Evolutionary conservation across 2,888 invertebrate genomes (phyloP), one percentile per base, ranked within the genome.

Genomic region (Salticus scenicus): DNA sequence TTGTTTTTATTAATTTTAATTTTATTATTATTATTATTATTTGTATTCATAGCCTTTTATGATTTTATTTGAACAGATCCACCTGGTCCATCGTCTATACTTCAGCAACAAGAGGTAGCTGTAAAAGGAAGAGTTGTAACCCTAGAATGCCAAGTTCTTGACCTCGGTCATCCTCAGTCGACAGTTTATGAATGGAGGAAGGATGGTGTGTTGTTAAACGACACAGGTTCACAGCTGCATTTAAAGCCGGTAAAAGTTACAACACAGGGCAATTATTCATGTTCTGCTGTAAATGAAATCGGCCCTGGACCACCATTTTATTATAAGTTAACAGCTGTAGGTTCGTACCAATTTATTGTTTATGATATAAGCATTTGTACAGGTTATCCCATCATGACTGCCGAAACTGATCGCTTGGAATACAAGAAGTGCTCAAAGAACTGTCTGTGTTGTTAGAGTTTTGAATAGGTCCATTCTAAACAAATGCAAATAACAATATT

Each of bases 231-330:
- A 20, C 42, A 75, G 14, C 71, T 80, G 93, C 95, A 94, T 33
- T 95, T 97, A 87, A 94, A 95, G 88, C 95, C 96, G 0, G 97
- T 96, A 17, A 95, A 95, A 14, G 92, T 98, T 88, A 95, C 96
- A 90, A 96, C 96, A 72, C 94, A 96, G 87, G 96, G 96, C 89
- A 96, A 96, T 92, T 97, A 97, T 92, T 95, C 96, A 0, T 98
- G 98, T 90, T 93, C 94, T 88, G 97, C 97, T 0, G 94, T 94
- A 91, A 97, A 96, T 91, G 94, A 95, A 14, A 96, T 96, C 0
- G 98, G 97, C 0, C 94, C 94, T 89, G 95, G 96, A 72, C 93
- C 93, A 80, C 92, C 94, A 69, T 94, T 94, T 28, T 93, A 93
- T 42, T 93, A 94, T 41, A 14, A 31, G 33, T 69, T 89, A 28